Evolutionary conservation across 1,140 invertebrate species (phyloP).

Genomic region (Trichogramma pretiosum): DNA sequence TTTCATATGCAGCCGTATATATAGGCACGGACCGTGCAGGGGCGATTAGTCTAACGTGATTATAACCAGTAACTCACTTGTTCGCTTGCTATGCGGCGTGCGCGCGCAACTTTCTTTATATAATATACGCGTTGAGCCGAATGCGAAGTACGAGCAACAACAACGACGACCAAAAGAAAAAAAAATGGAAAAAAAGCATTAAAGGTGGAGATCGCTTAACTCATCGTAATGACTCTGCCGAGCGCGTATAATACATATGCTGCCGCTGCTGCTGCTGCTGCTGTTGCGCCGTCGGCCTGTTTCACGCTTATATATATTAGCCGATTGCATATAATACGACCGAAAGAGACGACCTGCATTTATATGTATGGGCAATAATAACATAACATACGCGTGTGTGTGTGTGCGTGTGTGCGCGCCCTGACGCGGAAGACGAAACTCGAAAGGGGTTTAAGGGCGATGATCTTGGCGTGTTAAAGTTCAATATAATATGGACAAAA

Average conservation of each 20-base stretch:
- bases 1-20: conserved; percentile 26
- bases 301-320: no score
- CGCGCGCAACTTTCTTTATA: background rate
- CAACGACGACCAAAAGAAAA: no score
- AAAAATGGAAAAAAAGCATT: background rate
- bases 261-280: no score
- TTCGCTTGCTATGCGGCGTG: conserved; percentile 4
- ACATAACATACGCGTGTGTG: background rate
- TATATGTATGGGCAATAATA: conserved; percentile 1
- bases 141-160: no score
- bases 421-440: background rate
- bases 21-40: conserved; percentile 20
- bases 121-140: no score
- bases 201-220: conserved; percentile 14
- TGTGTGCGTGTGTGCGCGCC: background rate
- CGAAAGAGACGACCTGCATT: background rate
- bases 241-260: no score
- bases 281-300: no score
- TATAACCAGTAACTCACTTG: conserved; percentile 34
- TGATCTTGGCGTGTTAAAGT: no score
- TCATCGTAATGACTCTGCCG: conserved; percentile 26
- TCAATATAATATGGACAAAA: no score
- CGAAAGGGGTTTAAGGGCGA: no score
- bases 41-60: conserved; percentile 37
- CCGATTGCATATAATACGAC: no score